Base-by-base conservation (phyloP, 1,140 invertebrate species). In the Drosophila bipectinata region DNA sequence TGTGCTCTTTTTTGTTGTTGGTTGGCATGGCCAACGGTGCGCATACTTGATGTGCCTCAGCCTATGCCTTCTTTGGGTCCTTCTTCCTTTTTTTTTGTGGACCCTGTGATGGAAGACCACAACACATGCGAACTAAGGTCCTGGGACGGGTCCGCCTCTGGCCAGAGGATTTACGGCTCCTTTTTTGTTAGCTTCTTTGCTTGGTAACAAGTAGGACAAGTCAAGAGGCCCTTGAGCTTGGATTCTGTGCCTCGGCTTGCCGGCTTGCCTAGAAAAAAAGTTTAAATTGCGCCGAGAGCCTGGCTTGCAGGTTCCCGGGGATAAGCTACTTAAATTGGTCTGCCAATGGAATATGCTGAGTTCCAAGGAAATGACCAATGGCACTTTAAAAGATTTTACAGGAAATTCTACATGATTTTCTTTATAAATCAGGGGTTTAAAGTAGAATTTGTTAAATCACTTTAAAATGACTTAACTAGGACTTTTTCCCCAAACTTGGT, bases 71-170 rank as follows among this genome's bases (percentile, higher is more conserved):
- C 18, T 21, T 8, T 14, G 9, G 41, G 32, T 18, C 58, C 28
- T 30, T 39, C 26, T 56, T 8, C 14, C 12, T 55, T 14, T 34
- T 45, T 21, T 54, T 28, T 54, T 1, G 7, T 1, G 7, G 37
- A 49, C 51, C 49, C 52, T 15, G 59, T 87, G 83, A 87, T 82
- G 83, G 56, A 87, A 83, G 83, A 82, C 83, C 83, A 79, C 83
- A 83, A 87, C 79, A 87, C 83, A 87, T 88, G 83, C 83, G 83
- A 85, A 83, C 66, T 75, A 72, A 88, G 82, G 61, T 87, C 18
- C 15, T 45, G 41, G 41, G 7, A n/a, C 39, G 4, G 12, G 12
- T 8, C 26, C 6, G 26, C 26, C 26, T n/a, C 10, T n/a, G 81
- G 28, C 58, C 32, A 44, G 12, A 41, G 67, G 71, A 21, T 47